Evolutionary conservation across 2,113 vertebrate species (phyloP).

Genomic region (Smithornis capensis): DNA sequence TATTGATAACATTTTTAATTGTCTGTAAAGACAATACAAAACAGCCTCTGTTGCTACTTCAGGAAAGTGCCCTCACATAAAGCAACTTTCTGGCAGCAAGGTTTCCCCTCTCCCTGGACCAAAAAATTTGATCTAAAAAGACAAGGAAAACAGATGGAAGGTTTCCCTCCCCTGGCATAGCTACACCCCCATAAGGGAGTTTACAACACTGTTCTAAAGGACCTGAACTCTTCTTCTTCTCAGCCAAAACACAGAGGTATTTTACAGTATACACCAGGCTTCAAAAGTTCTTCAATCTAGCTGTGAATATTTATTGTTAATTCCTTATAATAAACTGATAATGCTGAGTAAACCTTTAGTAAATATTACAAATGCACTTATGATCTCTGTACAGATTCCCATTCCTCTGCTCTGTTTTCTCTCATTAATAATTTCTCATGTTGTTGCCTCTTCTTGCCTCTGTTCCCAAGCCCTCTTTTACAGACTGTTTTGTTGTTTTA

Average conservation of each 20-base stretch:
- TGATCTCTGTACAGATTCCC: neutral
- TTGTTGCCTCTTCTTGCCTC: neutral
- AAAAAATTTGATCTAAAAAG: neutral
- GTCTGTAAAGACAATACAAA: neutral
- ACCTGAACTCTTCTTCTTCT: fast-evolving
- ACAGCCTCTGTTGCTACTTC: neutral
- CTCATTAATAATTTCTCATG: neutral
- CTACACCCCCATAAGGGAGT: neutral
- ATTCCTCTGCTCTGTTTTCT: neutral
- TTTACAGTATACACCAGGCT: neutral
- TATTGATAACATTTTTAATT: too few species aligned
- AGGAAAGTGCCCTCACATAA: fast-evolving
- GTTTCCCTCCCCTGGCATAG: neutral
- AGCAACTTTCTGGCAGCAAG: neutral
- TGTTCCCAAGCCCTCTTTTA: neutral
- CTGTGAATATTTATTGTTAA: neutral
- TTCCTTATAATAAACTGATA: neutral
- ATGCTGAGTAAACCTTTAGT: neutral
- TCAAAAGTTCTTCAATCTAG: neutral
- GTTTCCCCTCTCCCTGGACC: neutral
- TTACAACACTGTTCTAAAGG: neutral
- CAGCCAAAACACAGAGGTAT: neutral
- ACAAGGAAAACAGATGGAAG: neutral
- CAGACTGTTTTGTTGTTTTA: neutral
- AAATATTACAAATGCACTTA: neutral